These are phyloP conservation scores for Sternotherus odoratus DNA, from an alignment of 2,797 vertebrate genomes.

Conservation along the genomic window DNA sequence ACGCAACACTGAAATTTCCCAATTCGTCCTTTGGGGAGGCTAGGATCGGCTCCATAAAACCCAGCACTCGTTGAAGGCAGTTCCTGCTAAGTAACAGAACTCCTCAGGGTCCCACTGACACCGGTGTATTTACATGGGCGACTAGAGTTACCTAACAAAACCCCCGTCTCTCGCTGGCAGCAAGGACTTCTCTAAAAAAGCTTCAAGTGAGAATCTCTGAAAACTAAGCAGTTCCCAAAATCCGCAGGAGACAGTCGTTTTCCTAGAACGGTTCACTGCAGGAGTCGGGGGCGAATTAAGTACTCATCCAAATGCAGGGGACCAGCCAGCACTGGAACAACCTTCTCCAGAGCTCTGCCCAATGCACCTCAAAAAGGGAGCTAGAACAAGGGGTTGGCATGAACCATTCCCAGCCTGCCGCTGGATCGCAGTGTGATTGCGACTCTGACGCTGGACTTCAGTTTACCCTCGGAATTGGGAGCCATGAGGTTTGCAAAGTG, in stretches of 20 bases:
- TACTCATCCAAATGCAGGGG: accelerated
- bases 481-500: neutral
- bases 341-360: neutral
- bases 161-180: neutral
- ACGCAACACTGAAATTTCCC: neutral
- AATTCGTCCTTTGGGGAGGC: neutral
- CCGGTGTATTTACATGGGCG: neutral
- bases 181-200: constrained; percentile 10
- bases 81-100: neutral
- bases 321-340: neutral
- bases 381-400: accelerated
- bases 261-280: neutral
- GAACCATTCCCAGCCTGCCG: neutral
- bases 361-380: neutral
- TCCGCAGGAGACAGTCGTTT: neutral
- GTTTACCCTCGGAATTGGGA: neutral
- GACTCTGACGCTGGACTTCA: neutral
- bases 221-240: neutral
- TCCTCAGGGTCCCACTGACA: constrained; percentile 6
- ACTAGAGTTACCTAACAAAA: neutral
- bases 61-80: neutral
- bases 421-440: neutral
- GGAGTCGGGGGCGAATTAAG: neutral
- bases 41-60: neutral
- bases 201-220: neutral